Conservation (phyloP, 2,113 vertebrate species). For the Grantiella picta region DNA sequence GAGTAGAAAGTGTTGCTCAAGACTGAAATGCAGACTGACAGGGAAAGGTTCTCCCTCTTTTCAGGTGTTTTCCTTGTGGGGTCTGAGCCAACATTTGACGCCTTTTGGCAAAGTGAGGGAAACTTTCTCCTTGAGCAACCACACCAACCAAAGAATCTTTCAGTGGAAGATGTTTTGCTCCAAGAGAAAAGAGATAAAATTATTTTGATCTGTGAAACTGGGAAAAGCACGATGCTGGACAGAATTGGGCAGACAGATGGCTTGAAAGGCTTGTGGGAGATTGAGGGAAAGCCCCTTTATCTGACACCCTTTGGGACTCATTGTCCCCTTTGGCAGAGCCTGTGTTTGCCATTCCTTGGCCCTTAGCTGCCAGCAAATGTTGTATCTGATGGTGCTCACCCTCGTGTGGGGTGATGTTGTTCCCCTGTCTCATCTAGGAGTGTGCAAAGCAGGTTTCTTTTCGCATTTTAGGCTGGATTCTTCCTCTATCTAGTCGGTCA, state of each 20-base stretch:
- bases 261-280: neutral
- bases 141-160: neutral
- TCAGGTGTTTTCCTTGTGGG: neutral
- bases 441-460: neutral
- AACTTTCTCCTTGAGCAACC: neutral
- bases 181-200: neutral
- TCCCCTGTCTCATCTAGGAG: neutral
- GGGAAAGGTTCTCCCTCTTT: neutral
- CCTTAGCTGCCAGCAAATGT: neutral
- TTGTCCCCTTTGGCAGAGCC: neutral
- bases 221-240: neutral
- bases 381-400: neutral
- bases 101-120: neutral
- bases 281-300: neutral
- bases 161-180: neutral
- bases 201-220: neutral
- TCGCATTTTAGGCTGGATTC: neutral
- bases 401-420: accelerated
- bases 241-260: neutral
- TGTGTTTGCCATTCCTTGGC: neutral
- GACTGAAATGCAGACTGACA: neutral
- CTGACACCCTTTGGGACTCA: neutral
- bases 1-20: neutral
- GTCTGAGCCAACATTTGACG: neutral
- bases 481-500: neutral